Evolutionary conservation across 2,888 invertebrate species (phyloP), one percentile per base, ranked within the genome.

Genomic region (Eupithecia insigniata): DNA sequence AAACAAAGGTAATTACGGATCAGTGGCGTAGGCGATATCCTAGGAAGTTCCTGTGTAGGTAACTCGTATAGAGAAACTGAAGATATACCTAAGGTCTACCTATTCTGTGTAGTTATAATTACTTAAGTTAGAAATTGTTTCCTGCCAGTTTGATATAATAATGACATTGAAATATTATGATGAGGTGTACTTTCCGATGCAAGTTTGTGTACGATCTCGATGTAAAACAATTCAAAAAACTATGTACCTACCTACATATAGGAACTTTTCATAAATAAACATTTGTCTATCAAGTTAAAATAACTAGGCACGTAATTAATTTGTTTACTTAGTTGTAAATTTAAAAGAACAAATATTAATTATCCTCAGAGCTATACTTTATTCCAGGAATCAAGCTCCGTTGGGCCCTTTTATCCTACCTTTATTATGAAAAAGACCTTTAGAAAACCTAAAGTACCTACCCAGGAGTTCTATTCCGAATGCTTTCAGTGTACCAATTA

Each of bases 1-100:
- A 80, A 84, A 84, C 80, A 79, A 55, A 72, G 72, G 79, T 80
- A 80, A 83, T 84, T 81, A 82, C 74, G 79, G 76, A 83, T 82
- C 79, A 73, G 76, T 22, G 71, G 69, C 61, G 39, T 62, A 71
- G 78, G 74, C 70, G 26, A 55, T 55, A 66, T 76, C 78, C 79
- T 76, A 62, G 76, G 78, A 79, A 76, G 69, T 76, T 73, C 77
- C 76, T 51, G 68, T 76, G 43, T 43, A 43, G 43, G n/a, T 8
- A 46, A 46, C 46, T 43, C 6, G 39, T 43, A 43, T 2, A 43
- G 18, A 18, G 39, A 18, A 14, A 39, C 36, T 18, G 39, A 18
- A 16, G 39, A 43, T 43, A 43, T 18, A 18, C 8, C n/a, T 46
- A 46, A n/a, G 39, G 18, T 43, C 16, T 18, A 18, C 8, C n/a